Conservation (phyloP, 37 sponge, comb jelly and placozoan genomes). For the Petrosia ficiformis region DNA sequence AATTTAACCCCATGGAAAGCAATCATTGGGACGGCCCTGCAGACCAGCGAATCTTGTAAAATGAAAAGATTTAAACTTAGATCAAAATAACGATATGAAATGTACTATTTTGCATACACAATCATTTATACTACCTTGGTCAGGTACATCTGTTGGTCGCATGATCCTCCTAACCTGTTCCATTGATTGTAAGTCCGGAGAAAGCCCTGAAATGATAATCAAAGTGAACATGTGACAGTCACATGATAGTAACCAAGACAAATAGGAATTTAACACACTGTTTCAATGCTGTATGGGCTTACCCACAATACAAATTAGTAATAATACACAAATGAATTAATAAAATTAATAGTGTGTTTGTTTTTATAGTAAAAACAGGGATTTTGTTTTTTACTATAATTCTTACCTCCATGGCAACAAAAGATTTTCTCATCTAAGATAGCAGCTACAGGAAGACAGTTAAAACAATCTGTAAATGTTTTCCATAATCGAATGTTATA, state of each 20-base stretch:
- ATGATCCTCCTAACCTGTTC: conserved; percentile 96
- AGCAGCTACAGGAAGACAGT: conserved; percentile 98
- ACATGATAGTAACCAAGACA: too few species aligned
- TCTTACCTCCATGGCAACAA: conserved; percentile 98
- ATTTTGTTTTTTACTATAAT: conserved; percentile 11
- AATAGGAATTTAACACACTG: too few species aligned
- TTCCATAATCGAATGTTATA: conserved; percentile 99
- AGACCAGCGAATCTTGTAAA: too few species aligned
- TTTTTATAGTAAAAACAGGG: neutral
- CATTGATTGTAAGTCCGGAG: conserved; percentile 98
- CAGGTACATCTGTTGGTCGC: conserved; percentile 99
- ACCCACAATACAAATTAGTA: too few species aligned
- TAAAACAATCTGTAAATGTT: conserved; percentile 99
- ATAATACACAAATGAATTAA: neutral
- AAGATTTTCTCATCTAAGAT: conserved; percentile 99
- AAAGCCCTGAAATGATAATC: conserved; percentile 78
- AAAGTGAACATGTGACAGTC: too few species aligned
- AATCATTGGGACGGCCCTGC: too few species aligned
- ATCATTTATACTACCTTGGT: conserved; percentile 81
- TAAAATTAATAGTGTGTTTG: neutral
- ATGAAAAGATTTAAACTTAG: too few species aligned
- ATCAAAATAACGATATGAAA: too few species aligned
- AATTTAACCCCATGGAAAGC: too few species aligned
- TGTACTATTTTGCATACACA: too few species aligned
- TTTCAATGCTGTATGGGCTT: too few species aligned